phyloP scores from a whole-genome alignment of 2,797 vertebrate genomes.

The Leuciscus waleckii region DNA sequence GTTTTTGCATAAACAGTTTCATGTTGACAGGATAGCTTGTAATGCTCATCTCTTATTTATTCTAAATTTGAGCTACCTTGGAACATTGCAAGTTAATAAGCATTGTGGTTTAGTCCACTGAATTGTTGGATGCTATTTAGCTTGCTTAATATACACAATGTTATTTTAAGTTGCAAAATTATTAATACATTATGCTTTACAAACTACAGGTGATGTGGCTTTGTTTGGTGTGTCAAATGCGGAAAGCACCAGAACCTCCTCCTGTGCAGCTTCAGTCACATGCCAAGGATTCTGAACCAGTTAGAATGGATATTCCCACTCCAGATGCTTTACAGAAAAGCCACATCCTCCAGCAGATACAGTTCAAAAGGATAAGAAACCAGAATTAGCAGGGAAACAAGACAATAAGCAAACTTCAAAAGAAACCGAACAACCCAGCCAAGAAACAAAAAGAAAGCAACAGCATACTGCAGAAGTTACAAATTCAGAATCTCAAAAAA shows the following conservation, averaged over 20 bases:
- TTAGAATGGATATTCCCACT: constrained; percentile 72
- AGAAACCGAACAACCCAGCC: not conserved
- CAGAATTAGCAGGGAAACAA: not conserved
- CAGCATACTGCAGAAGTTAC: constrained; percentile 63
- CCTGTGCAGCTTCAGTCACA: constrained; percentile 54
- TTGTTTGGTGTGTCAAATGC: constrained; percentile 94
- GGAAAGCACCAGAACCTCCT: constrained; percentile 76
- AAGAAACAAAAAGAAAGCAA: constrained; percentile 39
- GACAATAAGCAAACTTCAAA: constrained; percentile 1
- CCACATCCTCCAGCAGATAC: not conserved
- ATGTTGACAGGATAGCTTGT: not conserved
- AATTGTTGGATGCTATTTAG: not conserved
- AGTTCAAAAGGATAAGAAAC: constrained; percentile 12
- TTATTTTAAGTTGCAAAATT: not conserved
- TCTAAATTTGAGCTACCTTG: constrained; percentile 3
- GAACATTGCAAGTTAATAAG: not conserved
- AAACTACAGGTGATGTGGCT: constrained; percentile 84
- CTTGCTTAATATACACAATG: not conserved
- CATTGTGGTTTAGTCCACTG: not conserved
- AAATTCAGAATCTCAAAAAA: constrained; percentile 67
- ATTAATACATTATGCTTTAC: not conserved
- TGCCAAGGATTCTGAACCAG: constrained; percentile 66
- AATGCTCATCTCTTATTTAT: not conserved
- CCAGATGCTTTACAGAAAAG: constrained; percentile 56
- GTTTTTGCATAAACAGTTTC: not conserved